Conservation (phyloP, 92 coral and sea anemone genomes). For the Virgularia gustaviana region DNA sequence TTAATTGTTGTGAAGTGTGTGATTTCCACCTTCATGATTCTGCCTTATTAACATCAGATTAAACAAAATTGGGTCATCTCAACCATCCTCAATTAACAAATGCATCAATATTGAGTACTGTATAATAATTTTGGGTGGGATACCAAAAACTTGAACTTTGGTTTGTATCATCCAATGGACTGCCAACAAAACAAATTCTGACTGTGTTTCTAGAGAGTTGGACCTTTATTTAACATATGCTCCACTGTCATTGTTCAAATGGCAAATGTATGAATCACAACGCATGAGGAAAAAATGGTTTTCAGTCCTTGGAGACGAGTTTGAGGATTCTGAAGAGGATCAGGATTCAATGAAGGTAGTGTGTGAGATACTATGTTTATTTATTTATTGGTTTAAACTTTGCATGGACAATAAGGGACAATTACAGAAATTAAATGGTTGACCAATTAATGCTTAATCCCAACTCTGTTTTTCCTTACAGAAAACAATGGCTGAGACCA, state of each 20-base stretch:
- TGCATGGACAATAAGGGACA: neutral
- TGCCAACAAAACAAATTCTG: neutral
- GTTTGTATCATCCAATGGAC: too few relatives aligned
- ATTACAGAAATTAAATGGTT: too few relatives aligned
- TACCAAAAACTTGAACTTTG: too few relatives aligned
- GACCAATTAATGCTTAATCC: neutral
- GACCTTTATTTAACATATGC: conserved; percentile 77
- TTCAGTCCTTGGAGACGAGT: conserved; percentile 80
- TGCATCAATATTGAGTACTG: too few relatives aligned
- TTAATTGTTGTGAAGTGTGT: too few relatives aligned
- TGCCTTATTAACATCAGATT: too few relatives aligned
- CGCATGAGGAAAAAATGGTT: conserved; percentile 95
- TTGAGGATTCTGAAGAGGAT: conserved; percentile 87
- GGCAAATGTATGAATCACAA: conserved; percentile 99
- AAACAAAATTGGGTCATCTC: too few relatives aligned
- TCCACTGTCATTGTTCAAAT: conserved; percentile 91
- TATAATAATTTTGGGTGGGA: too few relatives aligned
- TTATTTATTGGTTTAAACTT: neutral
- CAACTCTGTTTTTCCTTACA: conserved; percentile 27
- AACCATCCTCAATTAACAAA: too few relatives aligned
- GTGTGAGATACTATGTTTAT: too few relatives aligned
- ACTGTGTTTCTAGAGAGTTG: conserved; percentile 54
- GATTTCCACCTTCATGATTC: too few relatives aligned
- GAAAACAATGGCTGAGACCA: conserved; percentile 97
- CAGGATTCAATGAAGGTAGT: conserved; percentile 96